These are phyloP conservation scores for Chascanopsetta lugubris DNA, from an alignment of 2,113 vertebrate species.

Conservation along the genomic window DNA sequence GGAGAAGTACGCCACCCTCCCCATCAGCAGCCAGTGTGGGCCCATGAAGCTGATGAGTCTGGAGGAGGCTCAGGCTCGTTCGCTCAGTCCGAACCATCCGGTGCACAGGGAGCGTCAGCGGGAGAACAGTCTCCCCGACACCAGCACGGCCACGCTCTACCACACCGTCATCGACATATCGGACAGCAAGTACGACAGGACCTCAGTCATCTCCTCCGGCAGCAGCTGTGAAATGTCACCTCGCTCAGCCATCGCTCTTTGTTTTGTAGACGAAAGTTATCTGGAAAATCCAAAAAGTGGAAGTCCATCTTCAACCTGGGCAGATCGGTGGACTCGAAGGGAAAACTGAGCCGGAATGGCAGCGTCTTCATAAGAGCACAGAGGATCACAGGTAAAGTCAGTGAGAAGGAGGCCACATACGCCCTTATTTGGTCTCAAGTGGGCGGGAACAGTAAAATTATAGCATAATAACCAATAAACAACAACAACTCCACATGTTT, in stretches of 20 bases:
- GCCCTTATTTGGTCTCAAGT: too few species aligned
- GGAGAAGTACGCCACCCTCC: conserved; percentile 89
- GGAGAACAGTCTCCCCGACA: conserved; percentile 93
- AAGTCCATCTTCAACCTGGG: conserved; percentile 98
- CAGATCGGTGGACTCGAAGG: conserved; percentile 91
- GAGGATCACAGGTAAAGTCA: conserved; percentile 83
- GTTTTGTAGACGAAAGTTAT: conserved; percentile 89
- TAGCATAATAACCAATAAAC: too few species aligned
- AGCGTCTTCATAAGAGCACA: conserved; percentile 94
- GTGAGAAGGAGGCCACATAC: not conserved
- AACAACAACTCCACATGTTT: too few species aligned
- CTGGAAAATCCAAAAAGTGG: conserved; percentile 97
- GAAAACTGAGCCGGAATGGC: conserved; percentile 95
- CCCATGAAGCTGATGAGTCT: conserved; percentile 97
- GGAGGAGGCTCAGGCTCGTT: conserved; percentile 94
- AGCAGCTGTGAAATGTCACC: too few species aligned
- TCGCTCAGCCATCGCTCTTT: not conserved
- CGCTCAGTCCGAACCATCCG: conserved; percentile 88
- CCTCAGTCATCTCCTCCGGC: too few species aligned
- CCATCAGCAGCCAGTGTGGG: conserved; percentile 80
- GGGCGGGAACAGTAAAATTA: too few species aligned
- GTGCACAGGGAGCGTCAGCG: conserved; percentile 87
- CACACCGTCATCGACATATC: conserved; percentile 95
- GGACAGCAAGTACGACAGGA: conserved; percentile 88
- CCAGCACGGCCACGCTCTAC: conserved; percentile 88